Percentiles rank a stretch among this genome's conserved stretches.
Conservation (phyloP, 2,797 vertebrate genomes). For the Pseudochaenichthys georgianus region DNA sequence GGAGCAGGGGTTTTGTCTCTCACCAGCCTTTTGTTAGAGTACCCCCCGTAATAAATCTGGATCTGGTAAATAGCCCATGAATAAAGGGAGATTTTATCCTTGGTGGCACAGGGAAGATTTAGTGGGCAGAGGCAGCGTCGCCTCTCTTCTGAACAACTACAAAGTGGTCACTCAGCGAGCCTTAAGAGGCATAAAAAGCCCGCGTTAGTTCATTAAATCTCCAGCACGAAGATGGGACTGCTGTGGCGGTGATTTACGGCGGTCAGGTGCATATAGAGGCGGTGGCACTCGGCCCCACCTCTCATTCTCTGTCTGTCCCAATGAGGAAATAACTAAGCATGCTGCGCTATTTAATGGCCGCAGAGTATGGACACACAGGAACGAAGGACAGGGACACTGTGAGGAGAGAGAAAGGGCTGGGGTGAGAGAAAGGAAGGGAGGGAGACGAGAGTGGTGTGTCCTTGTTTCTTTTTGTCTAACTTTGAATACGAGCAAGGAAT, state of each 20-base stretch:
- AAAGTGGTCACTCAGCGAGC: conserved; percentile 85
- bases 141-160: conserved; percentile 84
- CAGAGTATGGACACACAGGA: conserved; percentile 31
- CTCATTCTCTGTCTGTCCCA: conserved; percentile 78
- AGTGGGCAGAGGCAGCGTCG: conserved; percentile 79
- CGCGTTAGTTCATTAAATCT: conserved; percentile 88
- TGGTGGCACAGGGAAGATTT: conserved; percentile 83
- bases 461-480: conserved; percentile 34
- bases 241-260: conserved; percentile 80
- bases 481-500: conserved; percentile 30
- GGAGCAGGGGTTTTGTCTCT: conserved; percentile 56
- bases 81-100: conserved; percentile 87
- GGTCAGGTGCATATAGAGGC: conserved; percentile 81
- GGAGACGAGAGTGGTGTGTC: conserved; percentile 16
- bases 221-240: conserved; percentile 80
- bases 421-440: conserved; percentile 2
- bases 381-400: conserved; percentile 16
- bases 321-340: conserved; percentile 74
- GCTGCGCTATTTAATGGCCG: conserved; percentile 66
- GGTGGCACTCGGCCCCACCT: conserved; percentile 72
- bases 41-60: conserved; percentile 84
- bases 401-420: conserved; percentile 11
- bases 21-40: conserved; percentile 80
- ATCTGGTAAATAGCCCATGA: conserved; percentile 87
- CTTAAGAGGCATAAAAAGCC: conserved; percentile 84